Conservation (phyloP, 1,140 invertebrate species). For the Carposina sasakii region DNA sequence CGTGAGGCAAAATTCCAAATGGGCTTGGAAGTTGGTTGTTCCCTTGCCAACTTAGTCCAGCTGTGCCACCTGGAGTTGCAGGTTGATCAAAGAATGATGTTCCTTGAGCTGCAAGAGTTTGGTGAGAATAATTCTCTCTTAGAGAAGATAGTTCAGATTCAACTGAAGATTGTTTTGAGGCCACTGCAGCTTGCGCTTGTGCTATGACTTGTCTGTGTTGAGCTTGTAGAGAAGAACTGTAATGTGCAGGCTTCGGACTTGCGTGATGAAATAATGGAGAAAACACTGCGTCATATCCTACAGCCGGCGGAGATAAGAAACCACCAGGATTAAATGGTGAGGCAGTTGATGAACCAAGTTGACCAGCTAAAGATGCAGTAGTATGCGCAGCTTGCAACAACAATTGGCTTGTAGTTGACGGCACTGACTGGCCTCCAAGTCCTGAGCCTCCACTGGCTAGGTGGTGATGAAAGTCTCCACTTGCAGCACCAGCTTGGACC, state of each 20-base stretch:
- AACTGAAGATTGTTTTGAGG: slow-evolving; percentile 72
- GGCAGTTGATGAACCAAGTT: slow-evolving; percentile 72
- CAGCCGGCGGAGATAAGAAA: slow-evolving; percentile 79
- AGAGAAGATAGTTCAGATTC: slow-evolving; percentile 74
- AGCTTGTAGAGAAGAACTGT: slow-evolving; percentile 74
- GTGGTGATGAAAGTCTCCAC: slow-evolving; percentile 78
- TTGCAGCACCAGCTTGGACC: slow-evolving; percentile 74
- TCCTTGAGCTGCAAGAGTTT: slow-evolving; percentile 68
- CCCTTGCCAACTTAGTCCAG: slow-evolving; percentile 76
- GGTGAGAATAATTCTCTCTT: slow-evolving; percentile 76
- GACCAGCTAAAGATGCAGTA: slow-evolving; percentile 75
- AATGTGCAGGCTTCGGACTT: slow-evolving; percentile 77
- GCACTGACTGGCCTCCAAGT: slow-evolving; percentile 67
- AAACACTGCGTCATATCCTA: slow-evolving; percentile 81
- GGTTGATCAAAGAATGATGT: slow-evolving; percentile 78
- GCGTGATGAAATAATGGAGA: slow-evolving; percentile 81
- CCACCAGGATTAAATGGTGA: slow-evolving; percentile 80
- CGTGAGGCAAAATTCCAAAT: slow-evolving; percentile 84
- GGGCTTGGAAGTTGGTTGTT: slow-evolving; percentile 79
- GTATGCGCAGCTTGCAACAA: slow-evolving; percentile 77
- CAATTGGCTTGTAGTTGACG: slow-evolving; percentile 76
- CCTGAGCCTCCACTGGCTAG: slow-evolving; percentile 69
- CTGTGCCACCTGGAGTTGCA: slow-evolving; percentile 70
- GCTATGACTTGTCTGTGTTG: slow-evolving; percentile 75
- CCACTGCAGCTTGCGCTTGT: slow-evolving; percentile 69